Conservation (phyloP, 2,888 invertebrate genomes). For the Eurytoma californica region DNA sequence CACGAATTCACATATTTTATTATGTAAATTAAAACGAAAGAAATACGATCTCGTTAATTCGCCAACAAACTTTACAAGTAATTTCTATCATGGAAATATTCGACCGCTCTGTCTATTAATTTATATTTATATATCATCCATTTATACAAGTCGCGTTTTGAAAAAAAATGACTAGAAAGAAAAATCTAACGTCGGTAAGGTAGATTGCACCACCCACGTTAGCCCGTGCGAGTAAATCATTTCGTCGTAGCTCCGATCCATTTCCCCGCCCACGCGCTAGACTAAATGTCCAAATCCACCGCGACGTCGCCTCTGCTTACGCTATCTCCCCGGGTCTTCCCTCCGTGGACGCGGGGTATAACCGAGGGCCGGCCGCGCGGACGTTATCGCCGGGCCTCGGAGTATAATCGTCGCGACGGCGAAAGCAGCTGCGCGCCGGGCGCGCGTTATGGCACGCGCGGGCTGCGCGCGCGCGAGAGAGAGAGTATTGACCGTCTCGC, state of each 20-base stretch:
- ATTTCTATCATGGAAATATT: background rate
- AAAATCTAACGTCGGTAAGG: slow-evolving; percentile 7
- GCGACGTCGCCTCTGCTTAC: background rate
- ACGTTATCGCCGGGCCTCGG: background rate
- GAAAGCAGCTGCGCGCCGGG: background rate
- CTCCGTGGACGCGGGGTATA: background rate
- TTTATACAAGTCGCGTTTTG: background rate
- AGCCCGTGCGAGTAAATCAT: slow-evolving; percentile 5
- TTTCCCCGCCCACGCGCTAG: background rate
- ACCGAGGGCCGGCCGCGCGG: background rate
- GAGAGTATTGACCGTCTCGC: slow-evolving; percentile 74
- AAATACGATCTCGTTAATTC: background rate
- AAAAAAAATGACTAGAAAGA: too few relatives aligned
- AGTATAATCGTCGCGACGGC: background rate
- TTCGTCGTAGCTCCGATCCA: background rate
- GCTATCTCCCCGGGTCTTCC: background rate
- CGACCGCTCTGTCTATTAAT: background rate
- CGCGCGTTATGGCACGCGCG: slow-evolving; percentile 18
- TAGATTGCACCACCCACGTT: background rate
- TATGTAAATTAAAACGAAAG: background rate
- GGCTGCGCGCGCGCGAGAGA: slow-evolving; percentile 34
- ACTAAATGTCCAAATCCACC: background rate
- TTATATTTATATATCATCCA: background rate
- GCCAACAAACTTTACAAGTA: background rate
- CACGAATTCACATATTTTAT: background rate